phyloP scores from a whole-genome alignment of 1,140 invertebrate species.

The Wiebesia pumilae region DNA sequence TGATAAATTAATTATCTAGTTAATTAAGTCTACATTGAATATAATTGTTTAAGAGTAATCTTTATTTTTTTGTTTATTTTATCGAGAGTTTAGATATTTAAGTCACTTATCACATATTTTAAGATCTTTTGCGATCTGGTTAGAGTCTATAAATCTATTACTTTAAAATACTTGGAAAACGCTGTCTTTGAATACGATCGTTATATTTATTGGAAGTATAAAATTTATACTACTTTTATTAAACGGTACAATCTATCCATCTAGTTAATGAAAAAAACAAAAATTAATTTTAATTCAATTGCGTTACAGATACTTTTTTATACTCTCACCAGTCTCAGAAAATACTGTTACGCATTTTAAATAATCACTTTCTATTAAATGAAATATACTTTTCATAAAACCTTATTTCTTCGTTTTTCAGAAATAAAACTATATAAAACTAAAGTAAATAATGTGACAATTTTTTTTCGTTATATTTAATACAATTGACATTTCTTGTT shows the following conservation, averaged over 20 bases:
- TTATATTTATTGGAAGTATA: not conserved
- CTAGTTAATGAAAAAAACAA: not conserved
- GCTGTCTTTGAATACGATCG: not conserved
- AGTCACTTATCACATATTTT: constrained; percentile 48
- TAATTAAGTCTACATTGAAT: constrained; percentile 41
- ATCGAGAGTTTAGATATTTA: constrained; percentile 3
- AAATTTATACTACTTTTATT: not conserved
- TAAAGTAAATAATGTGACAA: constrained; percentile 43
- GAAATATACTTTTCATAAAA: constrained; percentile 25
- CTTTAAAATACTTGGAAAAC: constrained; percentile 38
- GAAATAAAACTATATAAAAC: not conserved
- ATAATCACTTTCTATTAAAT: not conserved
- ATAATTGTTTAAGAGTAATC: constrained; percentile 23
- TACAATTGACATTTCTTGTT: constrained; percentile 47
- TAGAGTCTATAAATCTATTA: constrained; percentile 34
- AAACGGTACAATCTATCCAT: not conserved
- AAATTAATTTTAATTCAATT: constrained; percentile 20
- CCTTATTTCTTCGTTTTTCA: not conserved
- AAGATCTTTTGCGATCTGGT: constrained; percentile 30
- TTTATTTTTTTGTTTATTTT: constrained; percentile 8
- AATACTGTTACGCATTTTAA: constrained; percentile 25
- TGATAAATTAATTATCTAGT: constrained; percentile 36
- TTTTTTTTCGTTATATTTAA: constrained; percentile 40
- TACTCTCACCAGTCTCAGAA: not conserved
- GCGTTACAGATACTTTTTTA: not conserved